Conservation (phyloP, 2,888 invertebrate species). For the Heteromyza rotundicornis region DNA sequence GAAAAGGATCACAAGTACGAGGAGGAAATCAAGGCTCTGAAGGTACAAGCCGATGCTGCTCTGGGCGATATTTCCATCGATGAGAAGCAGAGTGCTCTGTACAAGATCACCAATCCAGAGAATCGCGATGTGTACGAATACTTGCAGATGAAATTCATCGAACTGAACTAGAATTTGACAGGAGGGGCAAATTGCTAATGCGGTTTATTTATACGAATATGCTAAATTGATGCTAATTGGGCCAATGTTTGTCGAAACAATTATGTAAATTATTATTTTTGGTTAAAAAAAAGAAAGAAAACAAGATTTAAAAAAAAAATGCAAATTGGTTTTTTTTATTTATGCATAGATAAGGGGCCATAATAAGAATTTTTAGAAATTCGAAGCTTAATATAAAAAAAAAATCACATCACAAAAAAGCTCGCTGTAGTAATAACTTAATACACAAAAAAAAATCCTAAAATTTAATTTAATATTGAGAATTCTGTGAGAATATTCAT, state of each 20-base stretch:
- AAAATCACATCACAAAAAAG: too few relatives aligned
- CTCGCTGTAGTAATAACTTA: too few relatives aligned
- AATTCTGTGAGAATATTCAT: too few relatives aligned
- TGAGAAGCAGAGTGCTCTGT: slow-evolving; percentile 41
- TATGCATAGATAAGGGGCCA: too few relatives aligned
- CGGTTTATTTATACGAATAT: not conserved
- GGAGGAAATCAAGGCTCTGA: slow-evolving; percentile 39
- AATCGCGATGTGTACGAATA: slow-evolving; percentile 39
- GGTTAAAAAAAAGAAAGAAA: not conserved
- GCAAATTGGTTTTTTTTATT: not conserved
- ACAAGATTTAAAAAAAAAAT: not conserved
- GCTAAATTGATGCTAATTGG: not conserved
- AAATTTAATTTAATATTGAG: too few relatives aligned
- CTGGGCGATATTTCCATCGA: slow-evolving; percentile 36
- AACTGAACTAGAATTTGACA: slow-evolving; percentile 38
- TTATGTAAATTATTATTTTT: not conserved
- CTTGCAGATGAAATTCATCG: slow-evolving; percentile 42
- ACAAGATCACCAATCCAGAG: slow-evolving; percentile 40
- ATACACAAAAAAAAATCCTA: too few relatives aligned
- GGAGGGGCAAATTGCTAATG: not conserved
- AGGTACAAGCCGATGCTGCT: slow-evolving; percentile 38
- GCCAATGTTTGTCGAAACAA: not conserved
- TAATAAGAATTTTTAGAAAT: too few relatives aligned
- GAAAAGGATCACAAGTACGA: slow-evolving; percentile 33
- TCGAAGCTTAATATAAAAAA: too few relatives aligned